phyloP scores from a whole-genome alignment of 2,888 invertebrate species.

The Strigamia maritima region DNA sequence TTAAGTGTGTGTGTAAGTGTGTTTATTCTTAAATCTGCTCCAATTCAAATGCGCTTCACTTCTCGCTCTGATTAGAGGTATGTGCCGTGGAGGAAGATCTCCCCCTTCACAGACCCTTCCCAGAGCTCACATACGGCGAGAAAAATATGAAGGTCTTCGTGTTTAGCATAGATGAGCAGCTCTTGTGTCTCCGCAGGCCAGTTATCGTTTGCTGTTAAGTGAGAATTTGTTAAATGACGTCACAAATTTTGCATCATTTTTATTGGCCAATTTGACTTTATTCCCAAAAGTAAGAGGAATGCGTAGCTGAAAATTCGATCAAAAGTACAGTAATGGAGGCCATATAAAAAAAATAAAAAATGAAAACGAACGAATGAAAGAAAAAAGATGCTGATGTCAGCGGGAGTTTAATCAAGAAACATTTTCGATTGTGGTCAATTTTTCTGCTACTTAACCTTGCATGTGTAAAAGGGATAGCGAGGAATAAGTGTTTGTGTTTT shows the following conservation, averaged over 20 bases:
- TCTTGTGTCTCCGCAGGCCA: conserved; percentile 4
- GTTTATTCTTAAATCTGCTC: conserved; percentile 4
- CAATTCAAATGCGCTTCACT: conserved; percentile 4
- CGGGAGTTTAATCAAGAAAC: conserved; percentile 4
- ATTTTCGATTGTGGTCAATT: conserved; percentile 4
- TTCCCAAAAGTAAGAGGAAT: background rate
- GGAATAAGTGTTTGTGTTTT: background rate
- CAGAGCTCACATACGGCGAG: background rate
- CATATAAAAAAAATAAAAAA: conserved; percentile 3
- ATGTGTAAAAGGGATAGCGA: conserved; percentile 4
- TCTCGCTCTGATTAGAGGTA: conserved; percentile 4
- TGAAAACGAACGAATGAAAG: background rate
- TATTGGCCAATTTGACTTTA: conserved; percentile 4
- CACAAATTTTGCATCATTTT: conserved; percentile 4
- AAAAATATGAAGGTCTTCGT: conserved; percentile 4
- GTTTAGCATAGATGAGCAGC: conserved; percentile 4
- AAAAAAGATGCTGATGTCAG: conserved; percentile 4
- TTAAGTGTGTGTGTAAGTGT: background rate
- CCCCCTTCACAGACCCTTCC: background rate
- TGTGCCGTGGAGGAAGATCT: background rate
- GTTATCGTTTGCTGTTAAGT: conserved; percentile 4
- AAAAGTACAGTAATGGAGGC: conserved; percentile 4
- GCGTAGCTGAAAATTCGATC: conserved; percentile 2
- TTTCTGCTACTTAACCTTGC: background rate
- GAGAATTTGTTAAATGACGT: background rate